A percentile compares a stretch with the other conserved stretches of the same genome.
These are phyloP conservation scores for Spisula solida DNA, from an alignment of 2,888 invertebrate genomes.

Conservation along the genomic window DNA sequence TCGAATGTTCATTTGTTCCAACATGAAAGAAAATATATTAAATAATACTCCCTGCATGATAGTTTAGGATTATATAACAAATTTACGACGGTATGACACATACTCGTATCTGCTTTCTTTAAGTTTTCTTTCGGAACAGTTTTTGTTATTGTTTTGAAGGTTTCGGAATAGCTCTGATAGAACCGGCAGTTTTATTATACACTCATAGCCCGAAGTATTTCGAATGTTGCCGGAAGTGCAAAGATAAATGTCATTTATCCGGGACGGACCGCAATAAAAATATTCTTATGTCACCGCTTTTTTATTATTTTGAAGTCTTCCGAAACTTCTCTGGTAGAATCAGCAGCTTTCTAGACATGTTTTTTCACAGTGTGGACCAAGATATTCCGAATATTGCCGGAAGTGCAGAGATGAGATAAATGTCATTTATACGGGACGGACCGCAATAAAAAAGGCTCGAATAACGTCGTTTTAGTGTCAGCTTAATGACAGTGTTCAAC, in stretches of 20 bases:
- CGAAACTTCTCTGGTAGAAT: not conserved
- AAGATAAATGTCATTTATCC: not conserved
- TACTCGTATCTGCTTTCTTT: not conserved
- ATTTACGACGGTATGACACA: not conserved
- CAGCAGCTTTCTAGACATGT: not conserved
- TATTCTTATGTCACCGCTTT: not conserved
- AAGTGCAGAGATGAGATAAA: slow-evolving; percentile 4
- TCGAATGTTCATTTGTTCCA: not conserved
- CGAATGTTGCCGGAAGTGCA: not conserved
- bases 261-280: not conserved
- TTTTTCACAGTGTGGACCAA: not conserved
- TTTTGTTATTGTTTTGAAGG: not conserved
- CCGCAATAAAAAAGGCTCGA: slow-evolving; percentile 1
- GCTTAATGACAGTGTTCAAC: not conserved
- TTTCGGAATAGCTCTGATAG: not conserved
- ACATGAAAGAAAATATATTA: slow-evolving; percentile 7
- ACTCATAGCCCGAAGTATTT: not conserved
- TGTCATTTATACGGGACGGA: not conserved
- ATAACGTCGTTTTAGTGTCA: slow-evolving; percentile 9
- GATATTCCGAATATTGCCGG: not conserved
- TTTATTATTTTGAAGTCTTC: not conserved
- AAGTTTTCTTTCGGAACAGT: not conserved
- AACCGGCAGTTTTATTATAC: not conserved
- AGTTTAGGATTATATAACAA: not conserved
- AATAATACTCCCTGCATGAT: not conserved